A percentile compares a stretch with the other conserved stretches of the same genome.
phyloP scores from a whole-genome alignment of 2,797 vertebrate genomes.

The Smutsia gigantea region DNA sequence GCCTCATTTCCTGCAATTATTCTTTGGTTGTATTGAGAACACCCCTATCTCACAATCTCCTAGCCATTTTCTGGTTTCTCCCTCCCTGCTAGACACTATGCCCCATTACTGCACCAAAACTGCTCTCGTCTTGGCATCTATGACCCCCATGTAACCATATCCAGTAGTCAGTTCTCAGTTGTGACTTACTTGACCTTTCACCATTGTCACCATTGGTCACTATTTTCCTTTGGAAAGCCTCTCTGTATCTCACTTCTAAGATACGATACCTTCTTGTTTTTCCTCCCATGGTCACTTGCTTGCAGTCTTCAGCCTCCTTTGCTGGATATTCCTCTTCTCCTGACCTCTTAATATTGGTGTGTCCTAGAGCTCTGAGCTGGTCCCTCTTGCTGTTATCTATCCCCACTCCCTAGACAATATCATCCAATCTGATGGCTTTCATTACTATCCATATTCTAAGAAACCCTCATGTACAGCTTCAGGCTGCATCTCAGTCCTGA shows the following conservation, averaged over 20 bases:
- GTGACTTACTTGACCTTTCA: neutral
- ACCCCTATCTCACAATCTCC: neutral
- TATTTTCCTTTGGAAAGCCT: neutral
- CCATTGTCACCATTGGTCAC: no score
- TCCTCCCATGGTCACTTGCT: neutral
- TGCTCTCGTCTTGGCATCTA: neutral
- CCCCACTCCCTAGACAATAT: fast-evolving
- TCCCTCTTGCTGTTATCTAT: fast-evolving
- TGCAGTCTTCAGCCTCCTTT: neutral
- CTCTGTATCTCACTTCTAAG: neutral
- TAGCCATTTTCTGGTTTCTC: neutral
- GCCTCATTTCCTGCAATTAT: neutral
- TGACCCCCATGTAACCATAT: no score
- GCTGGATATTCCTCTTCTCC: neutral
- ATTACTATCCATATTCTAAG: neutral
- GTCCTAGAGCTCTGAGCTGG: no score
- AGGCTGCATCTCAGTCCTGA: neutral
- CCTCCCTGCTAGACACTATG: neutral
- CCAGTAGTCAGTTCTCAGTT: neutral
- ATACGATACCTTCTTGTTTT: neutral
- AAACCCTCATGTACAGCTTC: fast-evolving
- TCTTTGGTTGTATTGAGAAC: neutral
- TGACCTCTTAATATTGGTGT: neutral
- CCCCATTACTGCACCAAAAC: neutral
- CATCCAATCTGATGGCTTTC: neutral